These are phyloP conservation scores for Prosopocoilus inquinatus DNA, from an alignment of 2,888 invertebrate species.

Conservation along the genomic window DNA sequence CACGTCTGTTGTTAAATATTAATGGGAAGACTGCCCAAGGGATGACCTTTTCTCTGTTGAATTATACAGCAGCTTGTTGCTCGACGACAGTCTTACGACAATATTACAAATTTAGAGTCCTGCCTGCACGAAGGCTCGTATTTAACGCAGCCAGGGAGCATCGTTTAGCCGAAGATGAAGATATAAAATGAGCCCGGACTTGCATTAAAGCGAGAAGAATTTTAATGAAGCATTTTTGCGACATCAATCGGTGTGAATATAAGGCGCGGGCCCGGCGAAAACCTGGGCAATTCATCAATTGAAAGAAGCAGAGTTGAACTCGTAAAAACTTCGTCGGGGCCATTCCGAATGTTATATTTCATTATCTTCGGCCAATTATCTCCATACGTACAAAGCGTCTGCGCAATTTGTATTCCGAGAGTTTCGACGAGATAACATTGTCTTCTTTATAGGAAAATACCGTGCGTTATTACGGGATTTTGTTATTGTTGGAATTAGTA, in stretches of 20 bases:
- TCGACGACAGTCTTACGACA: conserved; percentile 4
- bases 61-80: conserved; percentile 11
- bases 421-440: conserved; percentile 33
- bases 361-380: conserved; percentile 34
- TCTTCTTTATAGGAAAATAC: conserved; percentile 26
- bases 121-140: neutral
- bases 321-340: conserved; percentile 33
- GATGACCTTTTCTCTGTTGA: conserved; percentile 2
- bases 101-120: conserved; percentile 1
- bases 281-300: neutral
- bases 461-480: conserved; percentile 16
- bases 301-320: too few species aligned
- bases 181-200: neutral
- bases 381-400: conserved; percentile 26
- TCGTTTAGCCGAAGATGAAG: neutral
- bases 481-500: conserved; percentile 5
- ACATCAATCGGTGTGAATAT: neutral
- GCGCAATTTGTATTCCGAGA: conserved; percentile 33
- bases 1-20: conserved; percentile 1
- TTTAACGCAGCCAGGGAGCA: neutral
- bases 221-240: neutral
- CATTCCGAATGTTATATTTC: conserved; percentile 31
- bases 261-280: neutral
- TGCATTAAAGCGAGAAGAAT: neutral
- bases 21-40: neutral